Base-by-base conservation (phyloP, 2,797 vertebrate genomes). In the Myiotriccus ornatus region DNA sequence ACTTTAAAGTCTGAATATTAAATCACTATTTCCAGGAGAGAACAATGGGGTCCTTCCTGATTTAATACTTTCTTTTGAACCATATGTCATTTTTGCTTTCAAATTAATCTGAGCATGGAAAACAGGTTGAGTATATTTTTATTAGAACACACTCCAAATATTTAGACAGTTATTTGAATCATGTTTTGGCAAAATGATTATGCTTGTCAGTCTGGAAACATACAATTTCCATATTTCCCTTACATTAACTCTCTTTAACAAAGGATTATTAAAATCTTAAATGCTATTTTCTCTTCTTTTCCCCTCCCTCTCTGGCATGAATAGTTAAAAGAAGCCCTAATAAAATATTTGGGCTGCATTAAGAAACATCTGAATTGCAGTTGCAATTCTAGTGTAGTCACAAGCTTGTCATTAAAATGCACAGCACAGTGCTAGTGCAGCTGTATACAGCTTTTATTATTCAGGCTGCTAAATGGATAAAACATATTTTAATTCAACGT, bases 381-480 rank as follows among this genome's bases (percentile, higher is more conserved):
- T 96, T 95, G 97, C 97, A 97, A 96, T 97, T 97, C 96, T 92
- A 89, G 95, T 87, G 88, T 96, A 97, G 96, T 97, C 97, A 97
- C 94, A 97, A 97, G 95, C 96, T 96, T 93, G 95, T 97, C 96
- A 98, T 98, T 97, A 97, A 98, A 97, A 98, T 97, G 97, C 97
- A 95, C n/a, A 95, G 85, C 96, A 88, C 84, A 95, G 88, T 93
- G 84, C 87, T 94, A 90, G 90, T 97, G 97, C 97, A 98, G 97
- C 98, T 98, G 97, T 97, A 97, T 97, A 96, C 91, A 89, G 97
- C 93, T 97, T 97, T 98, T 97, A 97, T 97, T 97, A 97, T 97
- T 97, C 96, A 97, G 95, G 85, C 94, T 93, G 82, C 97, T 97
- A 98, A 97, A 97, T 71, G 95, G 97, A 95, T 95, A 92, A 97